phyloP scores from a whole-genome alignment of 2,113 vertebrate species.

The Microcebus murinus region DNA sequence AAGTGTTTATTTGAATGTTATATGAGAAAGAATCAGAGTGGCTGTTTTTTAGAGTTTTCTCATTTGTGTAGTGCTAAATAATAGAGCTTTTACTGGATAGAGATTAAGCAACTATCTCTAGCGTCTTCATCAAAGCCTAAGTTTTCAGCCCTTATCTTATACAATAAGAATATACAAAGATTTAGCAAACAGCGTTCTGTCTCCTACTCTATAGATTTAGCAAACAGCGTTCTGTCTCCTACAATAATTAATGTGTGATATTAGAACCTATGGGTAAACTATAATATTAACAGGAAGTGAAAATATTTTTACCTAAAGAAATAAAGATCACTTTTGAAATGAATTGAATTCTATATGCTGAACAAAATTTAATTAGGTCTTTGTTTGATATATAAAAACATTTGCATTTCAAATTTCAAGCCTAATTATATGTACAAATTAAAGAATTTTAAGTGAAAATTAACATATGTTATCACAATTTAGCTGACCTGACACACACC shows the following conservation, averaged over 20 bases:
- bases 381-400: not conserved
- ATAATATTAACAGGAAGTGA: not conserved
- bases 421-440: not conserved
- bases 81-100: not conserved
- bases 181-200: not conserved
- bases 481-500: not conserved
- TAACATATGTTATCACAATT: not conserved
- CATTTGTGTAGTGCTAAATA: not conserved
- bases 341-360: not conserved
- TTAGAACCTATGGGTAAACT: not conserved
- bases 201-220: not conserved
- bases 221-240: not conserved
- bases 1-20: not conserved
- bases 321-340: not conserved
- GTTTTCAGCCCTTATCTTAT: not conserved
- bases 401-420: conserved; percentile 22
- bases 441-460: conserved; percentile 36
- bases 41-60: not conserved
- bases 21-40: not conserved
- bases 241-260: not conserved
- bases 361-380: not conserved
- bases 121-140: not conserved
- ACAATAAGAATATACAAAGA: not conserved
- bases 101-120: not conserved
- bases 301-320: not conserved